These are phyloP conservation scores for Uromys caudimaculatus DNA, from an alignment of 2,797 vertebrate genomes.

Conservation along the genomic window DNA sequence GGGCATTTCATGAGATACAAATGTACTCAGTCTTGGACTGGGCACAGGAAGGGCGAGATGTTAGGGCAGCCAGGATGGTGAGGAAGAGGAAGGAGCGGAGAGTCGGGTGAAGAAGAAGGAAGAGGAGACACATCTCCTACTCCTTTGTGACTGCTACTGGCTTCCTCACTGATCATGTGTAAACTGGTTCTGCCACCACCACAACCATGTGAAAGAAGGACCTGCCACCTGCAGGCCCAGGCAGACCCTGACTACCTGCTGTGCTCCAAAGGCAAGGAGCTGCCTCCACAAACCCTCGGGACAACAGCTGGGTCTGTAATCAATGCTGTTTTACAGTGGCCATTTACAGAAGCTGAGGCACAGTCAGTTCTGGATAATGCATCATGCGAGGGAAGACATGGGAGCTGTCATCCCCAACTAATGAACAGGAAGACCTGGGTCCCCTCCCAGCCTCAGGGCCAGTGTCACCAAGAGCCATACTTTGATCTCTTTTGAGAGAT, in stretches of 20 bases:
- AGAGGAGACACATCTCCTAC: not conserved
- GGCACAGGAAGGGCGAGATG: not conserved
- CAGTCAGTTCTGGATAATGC: constrained; percentile 18
- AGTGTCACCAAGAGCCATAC: not conserved
- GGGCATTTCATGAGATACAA: too few species aligned
- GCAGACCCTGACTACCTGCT: not conserved
- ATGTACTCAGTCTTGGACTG: not conserved
- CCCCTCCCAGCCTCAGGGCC: not conserved
- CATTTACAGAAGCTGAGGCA: constrained; percentile 60
- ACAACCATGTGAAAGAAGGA: not conserved
- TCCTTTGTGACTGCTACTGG: not conserved
- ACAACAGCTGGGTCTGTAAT: constrained; percentile 4
- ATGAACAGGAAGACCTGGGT: not conserved
- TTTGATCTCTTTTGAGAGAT: not conserved
- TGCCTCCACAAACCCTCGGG: constrained; percentile 30
- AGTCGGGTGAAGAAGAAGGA: not conserved
- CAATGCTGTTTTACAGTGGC: constrained; percentile 9
- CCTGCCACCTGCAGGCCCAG: not conserved
- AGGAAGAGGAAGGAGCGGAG: not conserved
- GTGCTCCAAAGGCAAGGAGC: not conserved
- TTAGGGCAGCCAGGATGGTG: not conserved
- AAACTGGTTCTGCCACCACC: not conserved
- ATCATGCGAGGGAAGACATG: not conserved
- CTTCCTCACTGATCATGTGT: not conserved
- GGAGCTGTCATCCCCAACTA: constrained; percentile 34